A percentile compares a stretch with the other conserved stretches of the same genome.
phyloP scores from a whole-genome alignment of 2,797 vertebrate genomes.

The Lepus townsendii region DNA sequence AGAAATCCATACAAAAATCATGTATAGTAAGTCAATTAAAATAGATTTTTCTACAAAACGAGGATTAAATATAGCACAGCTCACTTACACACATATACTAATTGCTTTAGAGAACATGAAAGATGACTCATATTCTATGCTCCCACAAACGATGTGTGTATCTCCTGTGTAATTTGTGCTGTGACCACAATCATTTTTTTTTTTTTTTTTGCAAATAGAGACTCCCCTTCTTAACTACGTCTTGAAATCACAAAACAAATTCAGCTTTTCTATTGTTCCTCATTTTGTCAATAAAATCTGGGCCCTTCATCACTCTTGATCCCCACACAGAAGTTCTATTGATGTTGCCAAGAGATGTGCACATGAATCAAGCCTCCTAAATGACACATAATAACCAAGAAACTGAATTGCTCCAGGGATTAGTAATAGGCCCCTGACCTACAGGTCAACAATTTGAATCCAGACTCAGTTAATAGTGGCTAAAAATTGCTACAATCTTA shows the following conservation, averaged over 20 bases:
- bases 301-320: neutral
- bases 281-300: conserved; percentile 57
- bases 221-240: neutral
- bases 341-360: conserved; percentile 53
- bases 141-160: neutral
- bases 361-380: conserved; percentile 60
- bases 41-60: conserved; percentile 4
- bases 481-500: conserved; percentile 67
- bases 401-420: conserved; percentile 50
- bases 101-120: neutral
- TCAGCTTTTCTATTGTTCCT: neutral
- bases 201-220: neutral
- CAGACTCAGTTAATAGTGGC: conserved; percentile 58
- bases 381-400: conserved; percentile 56
- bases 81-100: neutral
- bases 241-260: conserved; percentile 25
- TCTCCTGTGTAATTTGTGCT: neutral
- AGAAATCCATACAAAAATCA: neutral
- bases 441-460: conserved; percentile 62
- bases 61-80: neutral
- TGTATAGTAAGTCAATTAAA: neutral
- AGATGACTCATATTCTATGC: neutral
- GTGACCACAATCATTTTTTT: neutral
- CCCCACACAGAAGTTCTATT: conserved; percentile 41
- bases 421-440: conserved; percentile 68